Evolutionary conservation across 64 coral and sea anemone species (phyloP), one percentile per base, ranked within the genome.

Genomic region (Cladopsammia gracilis): DNA sequence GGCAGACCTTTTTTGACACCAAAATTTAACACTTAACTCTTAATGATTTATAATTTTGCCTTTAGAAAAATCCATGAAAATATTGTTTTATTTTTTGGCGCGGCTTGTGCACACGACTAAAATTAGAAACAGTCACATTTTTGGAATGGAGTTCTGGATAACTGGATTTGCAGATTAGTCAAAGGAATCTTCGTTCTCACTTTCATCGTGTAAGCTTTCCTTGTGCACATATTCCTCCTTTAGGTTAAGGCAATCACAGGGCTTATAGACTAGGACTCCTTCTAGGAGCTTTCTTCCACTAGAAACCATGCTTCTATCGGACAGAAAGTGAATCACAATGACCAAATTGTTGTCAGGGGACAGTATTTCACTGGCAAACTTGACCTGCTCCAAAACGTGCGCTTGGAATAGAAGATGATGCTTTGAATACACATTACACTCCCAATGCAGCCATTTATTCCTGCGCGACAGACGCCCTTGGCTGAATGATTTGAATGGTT

Each of bases 311-410:
- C n/a, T 62, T 43, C 79, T 83, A 11, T 83, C 79, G 59, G 79
- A 62, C 10, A 83, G 42, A 23, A 83, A 83, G 20, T 83, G 58
- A 25, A 83, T 65, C 0, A 83, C 79, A 22, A 83, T 64, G 0
- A 83, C 46, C 2, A 64, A 49, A 43, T 48, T 68, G 25, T 84
- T 84, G 19, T 64, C 45, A 20, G 45, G 16, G 18, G 80, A 64
- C 9, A 68, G 9, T 20, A 62, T 62, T n/a, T 84, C 80, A 9
- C 58, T 62, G 44, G 61, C 80, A 15, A 19, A 67, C 45, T 67
- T 84, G 8, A 84, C 80, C 18, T 84, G 80, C 62, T 64, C 80
- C 80, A 84, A 10, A 4, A 84, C 18, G 45, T 84, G 80, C 60
- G 45, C 80, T 84, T 84, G 62, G 46, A 84, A 84, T 3, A 84